Evolutionary conservation across 2,797 vertebrate genomes (phyloP).

Genomic region (Gymnodraco acuticeps): DNA sequence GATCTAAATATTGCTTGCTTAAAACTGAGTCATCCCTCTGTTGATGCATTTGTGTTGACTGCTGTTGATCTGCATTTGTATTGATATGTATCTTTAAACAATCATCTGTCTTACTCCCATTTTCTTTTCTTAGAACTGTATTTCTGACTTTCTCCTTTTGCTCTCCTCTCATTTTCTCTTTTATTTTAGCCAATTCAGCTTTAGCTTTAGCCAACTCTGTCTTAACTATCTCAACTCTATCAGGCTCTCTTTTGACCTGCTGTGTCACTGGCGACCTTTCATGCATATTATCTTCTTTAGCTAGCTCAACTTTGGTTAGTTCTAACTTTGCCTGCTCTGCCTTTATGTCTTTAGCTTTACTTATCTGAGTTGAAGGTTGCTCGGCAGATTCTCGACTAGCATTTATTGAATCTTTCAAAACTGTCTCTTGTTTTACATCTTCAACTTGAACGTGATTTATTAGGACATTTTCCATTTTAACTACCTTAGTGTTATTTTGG

Average conservation of each 20-base stretch:
- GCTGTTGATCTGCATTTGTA: slow-evolving; percentile 37
- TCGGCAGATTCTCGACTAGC: slow-evolving; percentile 13
- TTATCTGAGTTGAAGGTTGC: slow-evolving; percentile 3
- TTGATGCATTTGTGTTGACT: slow-evolving; percentile 22
- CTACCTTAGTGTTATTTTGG: slow-evolving; percentile 23
- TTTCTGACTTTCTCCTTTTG: slow-evolving; percentile 60
- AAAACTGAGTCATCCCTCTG: slow-evolving; percentile 26
- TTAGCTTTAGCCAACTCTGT: slow-evolving; percentile 77
- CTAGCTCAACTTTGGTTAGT: slow-evolving; percentile 25
- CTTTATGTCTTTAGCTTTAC: slow-evolving; percentile 15
- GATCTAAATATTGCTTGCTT: slow-evolving; percentile 4
- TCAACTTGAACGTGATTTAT: slow-evolving; percentile 30
- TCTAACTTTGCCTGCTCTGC: slow-evolving; percentile 31
- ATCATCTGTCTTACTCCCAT: slow-evolving; percentile 24
- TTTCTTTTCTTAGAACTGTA: slow-evolving; percentile 32
- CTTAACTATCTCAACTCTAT: slow-evolving; percentile 73
- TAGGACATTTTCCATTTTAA: slow-evolving; percentile 29
- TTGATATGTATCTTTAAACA: slow-evolving; percentile 1
- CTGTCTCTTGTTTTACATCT: slow-evolving; percentile 24
- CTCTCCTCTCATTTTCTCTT: slow-evolving; percentile 74
- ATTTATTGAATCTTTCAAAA: slow-evolving; percentile 12
- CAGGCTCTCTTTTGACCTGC: slow-evolving; percentile 57
- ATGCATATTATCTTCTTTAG: slow-evolving; percentile 36
- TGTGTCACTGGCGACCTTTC: slow-evolving; percentile 40
- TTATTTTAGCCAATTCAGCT: slow-evolving; percentile 75